Evolutionary conservation across 2,888 invertebrate genomes (phyloP).

Genomic region (Chesias legatella): DNA sequence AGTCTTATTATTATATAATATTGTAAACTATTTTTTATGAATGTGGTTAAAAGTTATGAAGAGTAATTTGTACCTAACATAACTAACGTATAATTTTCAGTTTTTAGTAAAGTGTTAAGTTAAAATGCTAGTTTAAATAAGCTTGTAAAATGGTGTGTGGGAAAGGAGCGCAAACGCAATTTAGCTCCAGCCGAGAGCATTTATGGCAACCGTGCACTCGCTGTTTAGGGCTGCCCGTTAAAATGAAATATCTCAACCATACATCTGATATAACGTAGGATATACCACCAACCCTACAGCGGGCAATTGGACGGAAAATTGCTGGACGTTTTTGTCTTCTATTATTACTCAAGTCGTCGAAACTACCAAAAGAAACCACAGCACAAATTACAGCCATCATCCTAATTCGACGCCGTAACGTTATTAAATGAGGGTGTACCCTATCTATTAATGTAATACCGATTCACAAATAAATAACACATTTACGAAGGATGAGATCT

Average conservation of each 20-base stretch:
- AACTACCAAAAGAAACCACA: constrained; percentile 42
- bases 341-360: constrained; percentile 34
- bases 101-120: no score
- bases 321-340: constrained; percentile 49
- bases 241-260: constrained; percentile 8
- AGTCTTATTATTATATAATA: no score
- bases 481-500: constrained; percentile 67
- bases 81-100: no score
- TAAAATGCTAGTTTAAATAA: no score
- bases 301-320: constrained; percentile 57
- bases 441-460: constrained; percentile 74
- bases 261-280: constrained; percentile 24
- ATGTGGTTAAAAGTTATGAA: no score
- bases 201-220: constrained; percentile 65
- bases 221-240: constrained; percentile 49
- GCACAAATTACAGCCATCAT: constrained; percentile 68
- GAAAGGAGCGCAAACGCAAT: constrained; percentile 64
- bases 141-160: constrained; percentile 65
- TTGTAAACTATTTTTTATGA: no score
- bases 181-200: constrained; percentile 64
- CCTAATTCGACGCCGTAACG: constrained; percentile 66
- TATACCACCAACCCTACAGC: constrained; percentile 33
- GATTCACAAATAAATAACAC: constrained; percentile 76
- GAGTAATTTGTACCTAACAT: no score
- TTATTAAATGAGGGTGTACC: constrained; percentile 78